These are phyloP conservation scores for Agelas oroides DNA, from an alignment of 37 sponge, comb jelly and placozoan species.

Conservation along the genomic window DNA sequence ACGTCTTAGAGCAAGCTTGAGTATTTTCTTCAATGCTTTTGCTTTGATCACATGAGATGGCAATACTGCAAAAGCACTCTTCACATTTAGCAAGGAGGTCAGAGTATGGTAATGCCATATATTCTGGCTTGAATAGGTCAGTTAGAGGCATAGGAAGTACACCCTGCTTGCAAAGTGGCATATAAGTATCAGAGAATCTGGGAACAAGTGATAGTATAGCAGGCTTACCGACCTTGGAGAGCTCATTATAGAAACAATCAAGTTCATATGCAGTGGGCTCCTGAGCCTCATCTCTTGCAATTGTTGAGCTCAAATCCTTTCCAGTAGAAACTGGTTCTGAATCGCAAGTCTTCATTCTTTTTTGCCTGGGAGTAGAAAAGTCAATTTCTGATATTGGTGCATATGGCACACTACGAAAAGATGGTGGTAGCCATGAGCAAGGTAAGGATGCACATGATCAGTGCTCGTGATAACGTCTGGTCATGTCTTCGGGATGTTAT, in stretches of 20 bases:
- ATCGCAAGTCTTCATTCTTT: too few relatives aligned
- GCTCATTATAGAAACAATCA: slow-evolving; percentile 7
- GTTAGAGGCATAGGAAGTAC: too few relatives aligned
- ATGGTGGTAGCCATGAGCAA: too few relatives aligned
- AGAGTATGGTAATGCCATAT: slow-evolving; percentile 4
- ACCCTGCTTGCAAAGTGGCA: background rate
- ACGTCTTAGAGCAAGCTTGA: background rate
- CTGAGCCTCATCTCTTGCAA: too few relatives aligned
- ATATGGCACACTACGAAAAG: too few relatives aligned
- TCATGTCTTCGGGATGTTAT: too few relatives aligned
- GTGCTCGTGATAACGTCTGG: too few relatives aligned
- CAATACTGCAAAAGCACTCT: slow-evolving; percentile 5
- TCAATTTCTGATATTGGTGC: too few relatives aligned
- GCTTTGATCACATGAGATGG: slow-evolving; percentile 13
- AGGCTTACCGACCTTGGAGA: background rate
- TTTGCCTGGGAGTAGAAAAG: too few relatives aligned
- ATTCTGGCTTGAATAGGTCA: slow-evolving; percentile 44
- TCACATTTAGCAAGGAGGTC: slow-evolving; percentile 53
- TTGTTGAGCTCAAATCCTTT: too few relatives aligned
- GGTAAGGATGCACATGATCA: too few relatives aligned
- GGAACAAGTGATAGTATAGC: slow-evolving; percentile 42
- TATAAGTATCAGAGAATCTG: slow-evolving; percentile 4
- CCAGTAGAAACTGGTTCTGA: too few relatives aligned
- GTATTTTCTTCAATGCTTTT: background rate
- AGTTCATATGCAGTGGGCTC: slow-evolving; percentile 13